phyloP scores from a whole-genome alignment of 2,113 vertebrate genomes.

The Passer domesticus region DNA sequence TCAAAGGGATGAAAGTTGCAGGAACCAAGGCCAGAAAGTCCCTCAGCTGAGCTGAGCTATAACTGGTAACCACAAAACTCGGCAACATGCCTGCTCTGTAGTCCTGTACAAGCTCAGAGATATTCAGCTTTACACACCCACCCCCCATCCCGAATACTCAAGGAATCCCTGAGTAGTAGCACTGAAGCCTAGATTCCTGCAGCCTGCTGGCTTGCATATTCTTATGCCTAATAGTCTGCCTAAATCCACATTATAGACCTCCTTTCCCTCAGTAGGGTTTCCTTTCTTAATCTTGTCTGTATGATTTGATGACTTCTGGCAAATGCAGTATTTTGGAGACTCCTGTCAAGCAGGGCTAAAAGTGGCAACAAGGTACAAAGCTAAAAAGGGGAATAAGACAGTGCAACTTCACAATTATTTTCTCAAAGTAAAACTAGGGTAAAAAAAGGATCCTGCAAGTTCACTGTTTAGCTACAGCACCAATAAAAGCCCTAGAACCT shows the following conservation, averaged over 20 bases:
- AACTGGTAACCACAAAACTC: background rate
- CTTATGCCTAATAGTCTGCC: background rate
- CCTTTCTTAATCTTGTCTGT: background rate
- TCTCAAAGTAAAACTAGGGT: background rate
- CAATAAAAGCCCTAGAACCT: background rate
- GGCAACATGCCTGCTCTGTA: background rate
- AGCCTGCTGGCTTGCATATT: background rate
- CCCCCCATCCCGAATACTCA: background rate
- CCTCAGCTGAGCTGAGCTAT: constrained; percentile 1
- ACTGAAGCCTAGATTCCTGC: background rate
- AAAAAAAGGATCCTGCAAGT: background rate
- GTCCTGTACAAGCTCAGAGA: background rate
- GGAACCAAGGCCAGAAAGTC: background rate
- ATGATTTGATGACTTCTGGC: background rate
- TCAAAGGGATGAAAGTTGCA: background rate
- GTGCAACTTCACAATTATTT: background rate
- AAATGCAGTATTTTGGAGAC: background rate
- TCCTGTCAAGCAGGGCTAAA: background rate
- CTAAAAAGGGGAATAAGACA: background rate
- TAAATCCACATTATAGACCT: background rate
- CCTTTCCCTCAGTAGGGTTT: background rate
- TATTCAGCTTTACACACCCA: background rate
- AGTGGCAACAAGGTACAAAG: background rate
- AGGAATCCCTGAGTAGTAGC: background rate
- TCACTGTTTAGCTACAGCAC: background rate